Conservation (phyloP, 1,140 invertebrate genomes). For the Ooceraea biroi region DNA sequence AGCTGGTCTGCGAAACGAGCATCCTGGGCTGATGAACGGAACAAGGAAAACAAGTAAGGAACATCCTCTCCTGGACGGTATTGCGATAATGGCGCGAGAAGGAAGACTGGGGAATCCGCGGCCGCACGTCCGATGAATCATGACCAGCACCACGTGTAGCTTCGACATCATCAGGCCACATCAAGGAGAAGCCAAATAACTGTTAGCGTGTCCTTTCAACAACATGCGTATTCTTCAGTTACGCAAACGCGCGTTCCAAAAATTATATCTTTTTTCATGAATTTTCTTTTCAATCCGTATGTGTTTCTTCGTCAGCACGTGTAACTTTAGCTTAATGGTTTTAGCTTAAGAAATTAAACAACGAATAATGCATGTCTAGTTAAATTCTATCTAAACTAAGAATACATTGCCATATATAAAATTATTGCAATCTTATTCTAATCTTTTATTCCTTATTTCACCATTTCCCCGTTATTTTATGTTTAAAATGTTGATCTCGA, state of each 20-base stretch:
- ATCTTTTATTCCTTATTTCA: no score
- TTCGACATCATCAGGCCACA: neutral
- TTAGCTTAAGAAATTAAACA: neutral
- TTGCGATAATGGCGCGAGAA: neutral
- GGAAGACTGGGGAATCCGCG: constrained; percentile 4
- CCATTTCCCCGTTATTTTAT: no score
- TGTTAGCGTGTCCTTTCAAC: neutral
- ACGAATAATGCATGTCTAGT: constrained; percentile 1
- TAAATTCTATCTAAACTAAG: neutral
- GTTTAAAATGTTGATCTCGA: neutral
- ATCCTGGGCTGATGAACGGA: neutral
- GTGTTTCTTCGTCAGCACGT: neutral
- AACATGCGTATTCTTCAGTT: neutral
- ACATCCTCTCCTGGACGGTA: neutral
- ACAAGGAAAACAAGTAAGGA: constrained; percentile 26
- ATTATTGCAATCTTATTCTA: no score
- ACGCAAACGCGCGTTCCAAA: constrained; percentile 15
- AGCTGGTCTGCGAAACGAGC: neutral
- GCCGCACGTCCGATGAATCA: constrained; percentile 17
- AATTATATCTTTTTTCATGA: constrained; percentile 15
- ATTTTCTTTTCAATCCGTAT: neutral
- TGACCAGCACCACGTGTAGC: neutral
- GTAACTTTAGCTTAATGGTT: no score
- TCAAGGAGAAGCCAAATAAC: constrained; percentile 2
- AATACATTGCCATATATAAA: no score